Conservation (phyloP, 2,797 vertebrate genomes). For the Harpagifer antarcticus region DNA sequence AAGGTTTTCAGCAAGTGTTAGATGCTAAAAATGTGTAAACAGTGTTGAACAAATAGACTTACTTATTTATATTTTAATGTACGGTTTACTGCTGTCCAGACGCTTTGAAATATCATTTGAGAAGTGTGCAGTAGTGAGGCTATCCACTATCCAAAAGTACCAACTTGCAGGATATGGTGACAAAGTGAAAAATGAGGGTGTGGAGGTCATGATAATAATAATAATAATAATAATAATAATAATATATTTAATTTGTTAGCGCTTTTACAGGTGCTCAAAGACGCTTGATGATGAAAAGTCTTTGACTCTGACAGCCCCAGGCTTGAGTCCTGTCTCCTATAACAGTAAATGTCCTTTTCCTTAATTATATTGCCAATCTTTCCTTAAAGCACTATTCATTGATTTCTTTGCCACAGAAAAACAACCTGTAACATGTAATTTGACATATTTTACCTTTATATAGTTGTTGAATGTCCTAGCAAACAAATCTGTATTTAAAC, state of each 20-base stretch:
- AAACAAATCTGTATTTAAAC: neutral
- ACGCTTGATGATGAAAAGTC: neutral
- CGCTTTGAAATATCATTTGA: neutral
- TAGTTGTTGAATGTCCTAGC: neutral
- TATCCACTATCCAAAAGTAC: neutral
- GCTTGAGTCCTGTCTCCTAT: neutral
- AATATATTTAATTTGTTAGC: no score
- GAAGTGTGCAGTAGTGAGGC: neutral
- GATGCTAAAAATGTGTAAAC: neutral
- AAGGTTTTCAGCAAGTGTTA: neutral
- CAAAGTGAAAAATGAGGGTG: neutral
- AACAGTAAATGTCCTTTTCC: neutral
- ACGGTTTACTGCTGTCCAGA: neutral
- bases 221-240: no score
- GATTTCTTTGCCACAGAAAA: neutral
- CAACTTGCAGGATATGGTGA: neutral
- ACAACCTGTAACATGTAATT: neutral
- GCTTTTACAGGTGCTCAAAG: no score
- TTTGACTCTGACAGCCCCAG: neutral
- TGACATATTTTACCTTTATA: neutral
- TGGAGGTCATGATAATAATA: no score
- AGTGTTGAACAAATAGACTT: neutral
- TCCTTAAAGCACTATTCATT: neutral
- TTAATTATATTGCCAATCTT: neutral
- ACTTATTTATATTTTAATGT: neutral